Percentiles rank a stretch among this genome's conserved stretches.
phyloP scores from a whole-genome alignment of 2,797 vertebrate genomes.

The Acrocephalus scirpaceus region DNA sequence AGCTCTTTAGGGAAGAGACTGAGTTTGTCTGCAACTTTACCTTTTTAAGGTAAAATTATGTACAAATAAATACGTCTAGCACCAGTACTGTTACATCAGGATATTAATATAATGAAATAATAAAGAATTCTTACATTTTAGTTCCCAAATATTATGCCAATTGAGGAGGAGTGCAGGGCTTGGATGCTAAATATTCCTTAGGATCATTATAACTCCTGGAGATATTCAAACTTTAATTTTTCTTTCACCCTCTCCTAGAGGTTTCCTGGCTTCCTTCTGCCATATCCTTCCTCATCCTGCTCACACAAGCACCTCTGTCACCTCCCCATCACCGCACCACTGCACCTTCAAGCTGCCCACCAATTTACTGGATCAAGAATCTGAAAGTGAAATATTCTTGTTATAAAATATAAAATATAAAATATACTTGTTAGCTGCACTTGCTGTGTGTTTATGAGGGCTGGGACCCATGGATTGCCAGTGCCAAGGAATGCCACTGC shows the following conservation, averaged over 20 bases:
- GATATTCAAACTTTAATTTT: neutral
- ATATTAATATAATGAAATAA: neutral
- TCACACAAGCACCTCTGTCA: fast-evolving
- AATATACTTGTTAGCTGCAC: neutral
- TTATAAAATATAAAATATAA: neutral
- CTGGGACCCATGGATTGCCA: neutral
- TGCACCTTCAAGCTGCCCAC: neutral
- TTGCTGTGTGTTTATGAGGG: neutral
- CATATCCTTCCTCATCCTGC: neutral
- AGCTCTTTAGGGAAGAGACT: neutral
- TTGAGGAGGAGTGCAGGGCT: fast-evolving
- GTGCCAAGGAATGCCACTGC: neutral
- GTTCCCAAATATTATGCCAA: neutral
- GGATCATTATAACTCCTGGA: neutral
- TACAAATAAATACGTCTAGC: neutral
- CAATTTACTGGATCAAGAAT: neutral
- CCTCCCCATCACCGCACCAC: neutral
- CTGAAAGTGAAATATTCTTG: neutral
- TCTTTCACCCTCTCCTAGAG: neutral
- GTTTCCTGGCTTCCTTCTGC: neutral
- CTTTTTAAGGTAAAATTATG: neutral
- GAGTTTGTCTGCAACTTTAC: neutral
- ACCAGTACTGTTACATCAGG: neutral
- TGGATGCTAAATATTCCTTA: neutral
- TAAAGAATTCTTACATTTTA: neutral